A percentile compares a stretch with the other conserved stretches of the same genome.
phyloP scores from a whole-genome alignment of 1,140 invertebrate genomes.

The Diachasmimorpha longicaudata region DNA sequence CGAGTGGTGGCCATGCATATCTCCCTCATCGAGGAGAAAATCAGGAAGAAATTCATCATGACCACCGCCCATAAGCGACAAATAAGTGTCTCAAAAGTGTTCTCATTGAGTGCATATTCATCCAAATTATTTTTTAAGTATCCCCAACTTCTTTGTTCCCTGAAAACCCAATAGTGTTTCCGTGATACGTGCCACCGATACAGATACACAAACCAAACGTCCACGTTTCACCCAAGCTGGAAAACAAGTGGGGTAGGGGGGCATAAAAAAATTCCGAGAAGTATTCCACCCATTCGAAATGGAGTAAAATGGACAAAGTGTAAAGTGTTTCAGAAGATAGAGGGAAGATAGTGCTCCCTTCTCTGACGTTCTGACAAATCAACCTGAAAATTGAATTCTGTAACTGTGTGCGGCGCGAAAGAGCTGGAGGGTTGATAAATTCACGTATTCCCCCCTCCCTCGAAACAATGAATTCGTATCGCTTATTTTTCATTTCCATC shows the following conservation, averaged over 20 bases:
- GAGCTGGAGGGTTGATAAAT: background rate
- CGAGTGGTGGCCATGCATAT: too few species aligned
- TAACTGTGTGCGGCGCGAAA: constrained; percentile 29
- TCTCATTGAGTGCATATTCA: too few species aligned
- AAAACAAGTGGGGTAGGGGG: background rate
- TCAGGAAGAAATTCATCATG: too few species aligned
- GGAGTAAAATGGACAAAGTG: background rate
- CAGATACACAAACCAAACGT: too few species aligned
- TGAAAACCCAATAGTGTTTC: too few species aligned
- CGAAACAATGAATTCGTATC: background rate
- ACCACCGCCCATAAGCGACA: too few species aligned
- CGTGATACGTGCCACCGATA: too few species aligned
- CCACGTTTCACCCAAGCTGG: too few species aligned
- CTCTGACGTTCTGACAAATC: constrained; percentile 57
- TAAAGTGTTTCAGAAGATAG: background rate
- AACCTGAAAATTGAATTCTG: constrained; percentile 62
- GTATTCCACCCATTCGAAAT: background rate
- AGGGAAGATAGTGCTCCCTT: background rate
- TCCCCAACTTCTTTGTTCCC: too few species aligned
- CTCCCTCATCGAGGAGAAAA: too few species aligned
- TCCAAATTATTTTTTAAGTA: too few species aligned
- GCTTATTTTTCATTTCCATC: background rate
- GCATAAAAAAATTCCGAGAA: background rate
- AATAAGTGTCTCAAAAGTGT: too few species aligned
- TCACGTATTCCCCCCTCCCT: constrained; percentile 5